A percentile compares a stretch with the other conserved stretches of the same genome.
Evolutionary conservation across 2,888 invertebrate genomes (phyloP).

Genomic region (Xestobium rufovillosum): DNA sequence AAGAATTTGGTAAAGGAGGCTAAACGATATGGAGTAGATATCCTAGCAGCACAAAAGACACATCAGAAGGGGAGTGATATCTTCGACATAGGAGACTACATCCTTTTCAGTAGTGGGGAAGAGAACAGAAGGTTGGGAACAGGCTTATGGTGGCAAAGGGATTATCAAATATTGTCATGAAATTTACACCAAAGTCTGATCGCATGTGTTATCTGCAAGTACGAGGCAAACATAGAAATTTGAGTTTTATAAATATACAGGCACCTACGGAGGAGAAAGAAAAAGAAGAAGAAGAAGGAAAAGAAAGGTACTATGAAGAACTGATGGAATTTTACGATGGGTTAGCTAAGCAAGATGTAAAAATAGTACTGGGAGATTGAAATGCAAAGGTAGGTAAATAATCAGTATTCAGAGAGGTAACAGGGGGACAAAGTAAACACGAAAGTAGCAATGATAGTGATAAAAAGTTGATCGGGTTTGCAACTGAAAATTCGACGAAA

Average conservation of each 20-base stretch:
- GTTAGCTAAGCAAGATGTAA: no score
- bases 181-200: constrained; percentile 4
- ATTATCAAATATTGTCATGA: constrained; percentile 5
- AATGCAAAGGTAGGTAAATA: not conserved
- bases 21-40: constrained; percentile 5
- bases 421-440: constrained; percentile 1
- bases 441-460: not conserved
- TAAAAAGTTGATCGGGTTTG: not conserved
- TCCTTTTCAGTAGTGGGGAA: constrained; percentile 8
- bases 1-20: constrained; percentile 5
- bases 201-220: not conserved
- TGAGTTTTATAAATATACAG: constrained; percentile 12
- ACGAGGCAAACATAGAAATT: constrained; percentile 6
- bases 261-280: constrained; percentile 14
- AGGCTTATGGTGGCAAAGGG: constrained; percentile 8
- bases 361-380: not conserved
- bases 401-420: not conserved
- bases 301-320: no score
- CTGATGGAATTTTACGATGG: constrained; percentile 11
- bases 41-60: constrained; percentile 6
- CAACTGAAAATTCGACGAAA: not conserved
- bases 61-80: constrained; percentile 5
- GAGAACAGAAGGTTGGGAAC: constrained; percentile 10
- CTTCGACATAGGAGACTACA: constrained; percentile 6
- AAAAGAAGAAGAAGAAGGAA: constrained; percentile 11